Percentiles rank a stretch among this genome's conserved stretches.
Conservation (phyloP, 2,797 vertebrate species). For the Selene dorsalis region DNA sequence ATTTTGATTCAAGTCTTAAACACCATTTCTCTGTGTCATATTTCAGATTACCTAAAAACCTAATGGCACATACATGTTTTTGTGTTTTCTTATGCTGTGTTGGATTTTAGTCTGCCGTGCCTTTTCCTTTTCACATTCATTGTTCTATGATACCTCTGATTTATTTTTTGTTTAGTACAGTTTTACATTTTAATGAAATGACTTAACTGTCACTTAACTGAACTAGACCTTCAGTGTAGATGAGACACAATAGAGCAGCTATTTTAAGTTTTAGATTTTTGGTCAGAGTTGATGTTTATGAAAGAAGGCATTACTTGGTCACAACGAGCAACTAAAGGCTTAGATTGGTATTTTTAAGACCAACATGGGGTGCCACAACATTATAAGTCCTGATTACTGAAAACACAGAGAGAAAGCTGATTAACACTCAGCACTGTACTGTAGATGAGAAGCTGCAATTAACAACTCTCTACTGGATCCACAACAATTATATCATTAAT, state of each 20-base stretch:
- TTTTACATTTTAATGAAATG: background rate
- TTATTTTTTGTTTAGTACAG: background rate
- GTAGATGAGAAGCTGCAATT: slow-evolving; percentile 15
- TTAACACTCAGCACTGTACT: slow-evolving; percentile 32
- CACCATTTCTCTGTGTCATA: background rate
- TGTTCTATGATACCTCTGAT: background rate
- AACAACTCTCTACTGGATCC: slow-evolving; percentile 21
- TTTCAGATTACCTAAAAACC: background rate
- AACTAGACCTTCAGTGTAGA: background rate
- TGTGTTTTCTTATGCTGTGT: background rate
- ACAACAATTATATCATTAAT: slow-evolving; percentile 11
- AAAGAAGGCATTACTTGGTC: slow-evolving; percentile 3
- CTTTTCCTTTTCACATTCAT: background rate
- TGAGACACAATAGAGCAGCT: background rate
- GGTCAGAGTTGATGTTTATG: background rate
- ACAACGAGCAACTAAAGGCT: slow-evolving; percentile 2
- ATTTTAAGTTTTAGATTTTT: slow-evolving; percentile 3
- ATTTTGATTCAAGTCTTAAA: background rate
- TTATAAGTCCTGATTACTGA: slow-evolving; percentile 14
- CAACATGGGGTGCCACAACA: slow-evolving; percentile 21
- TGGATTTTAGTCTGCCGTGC: background rate
- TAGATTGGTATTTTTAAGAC: slow-evolving; percentile 27
- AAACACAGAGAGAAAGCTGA: slow-evolving; percentile 51
- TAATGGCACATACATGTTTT: background rate
- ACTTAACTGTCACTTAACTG: background rate